Conservation (phyloP, 2,888 invertebrate genomes). For the Stegana nigrithorax region DNA sequence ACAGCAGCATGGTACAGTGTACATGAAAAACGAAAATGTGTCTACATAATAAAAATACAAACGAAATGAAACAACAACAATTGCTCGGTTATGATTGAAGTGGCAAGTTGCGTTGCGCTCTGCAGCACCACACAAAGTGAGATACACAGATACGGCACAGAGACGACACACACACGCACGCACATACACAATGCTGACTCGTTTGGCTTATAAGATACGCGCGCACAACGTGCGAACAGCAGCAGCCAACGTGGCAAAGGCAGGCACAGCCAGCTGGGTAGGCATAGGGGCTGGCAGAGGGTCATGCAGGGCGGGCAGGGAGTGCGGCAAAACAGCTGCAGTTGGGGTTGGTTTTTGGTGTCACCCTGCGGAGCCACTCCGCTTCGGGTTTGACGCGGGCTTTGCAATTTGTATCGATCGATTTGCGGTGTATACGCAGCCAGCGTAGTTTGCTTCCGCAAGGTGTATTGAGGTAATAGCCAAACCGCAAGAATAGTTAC, state of each 20-base stretch:
- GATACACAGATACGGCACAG: not conserved
- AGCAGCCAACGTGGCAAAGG: not conserved
- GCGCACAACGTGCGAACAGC: not conserved
- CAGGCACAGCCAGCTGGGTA: not conserved
- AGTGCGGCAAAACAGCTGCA: not conserved
- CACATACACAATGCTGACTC: no score
- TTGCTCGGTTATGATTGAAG: conserved; percentile 62
- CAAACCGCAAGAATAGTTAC: no score
- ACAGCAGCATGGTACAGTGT: no score
- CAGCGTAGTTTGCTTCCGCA: no score
- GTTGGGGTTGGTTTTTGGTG: not conserved
- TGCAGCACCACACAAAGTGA: not conserved
- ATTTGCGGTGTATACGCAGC: no score
- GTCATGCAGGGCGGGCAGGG: not conserved
- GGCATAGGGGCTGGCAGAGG: not conserved
- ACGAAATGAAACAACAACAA: conserved; percentile 55
- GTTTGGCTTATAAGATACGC: not conserved
- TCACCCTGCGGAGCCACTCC: conserved; percentile 34
- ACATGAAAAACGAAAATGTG: not conserved
- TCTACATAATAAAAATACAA: not conserved
- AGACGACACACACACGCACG: no score
- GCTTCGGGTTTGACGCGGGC: conserved; percentile 31
- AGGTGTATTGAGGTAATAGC: no score
- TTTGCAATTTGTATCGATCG: conserved; percentile 60
- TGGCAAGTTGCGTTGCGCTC: conserved; percentile 27